phyloP scores from a whole-genome alignment of 2,888 invertebrate genomes.

The Tanypteryx hageni region DNA sequence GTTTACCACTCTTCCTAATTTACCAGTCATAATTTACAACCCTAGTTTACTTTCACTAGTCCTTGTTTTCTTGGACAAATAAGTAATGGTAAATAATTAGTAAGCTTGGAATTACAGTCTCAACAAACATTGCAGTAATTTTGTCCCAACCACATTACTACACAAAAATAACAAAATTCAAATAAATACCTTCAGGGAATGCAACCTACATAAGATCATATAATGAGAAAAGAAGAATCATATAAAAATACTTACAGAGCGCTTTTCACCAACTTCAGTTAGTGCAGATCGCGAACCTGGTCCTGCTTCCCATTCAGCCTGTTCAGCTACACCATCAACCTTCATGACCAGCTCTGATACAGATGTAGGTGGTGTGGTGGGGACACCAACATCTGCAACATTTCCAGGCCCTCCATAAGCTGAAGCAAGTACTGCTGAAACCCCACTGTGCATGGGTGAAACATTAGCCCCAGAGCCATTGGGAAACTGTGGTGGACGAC shows the following conservation, averaged over 20 bases:
- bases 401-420: slow-evolving; percentile 33
- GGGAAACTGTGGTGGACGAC: slow-evolving; percentile 46
- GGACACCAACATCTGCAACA: slow-evolving; percentile 47
- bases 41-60: too few relatives aligned
- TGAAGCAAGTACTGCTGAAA: slow-evolving; percentile 30
- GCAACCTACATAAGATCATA: too few relatives aligned
- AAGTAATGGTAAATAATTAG: too few relatives aligned
- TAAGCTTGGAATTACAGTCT: too few relatives aligned
- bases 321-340: slow-evolving; percentile 40
- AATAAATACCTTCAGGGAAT: neutral
- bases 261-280: slow-evolving; percentile 33
- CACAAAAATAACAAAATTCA: neutral
- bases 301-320: slow-evolving; percentile 46
- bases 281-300: slow-evolving; percentile 8
- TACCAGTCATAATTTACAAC: too few relatives aligned
- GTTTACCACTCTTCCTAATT: too few relatives aligned
- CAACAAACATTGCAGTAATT: too few relatives aligned
- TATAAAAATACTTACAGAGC: slow-evolving; percentile 26
- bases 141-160: neutral
- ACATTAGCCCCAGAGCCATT: slow-evolving; percentile 43
- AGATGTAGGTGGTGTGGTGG: slow-evolving; percentile 39
- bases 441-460: slow-evolving; percentile 52
- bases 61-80: too few relatives aligned
- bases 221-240: neutral
- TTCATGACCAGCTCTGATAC: slow-evolving; percentile 38